Evolutionary conservation across 2,888 invertebrate genomes (phyloP).

Genomic region (Ophion ellenae): DNA sequence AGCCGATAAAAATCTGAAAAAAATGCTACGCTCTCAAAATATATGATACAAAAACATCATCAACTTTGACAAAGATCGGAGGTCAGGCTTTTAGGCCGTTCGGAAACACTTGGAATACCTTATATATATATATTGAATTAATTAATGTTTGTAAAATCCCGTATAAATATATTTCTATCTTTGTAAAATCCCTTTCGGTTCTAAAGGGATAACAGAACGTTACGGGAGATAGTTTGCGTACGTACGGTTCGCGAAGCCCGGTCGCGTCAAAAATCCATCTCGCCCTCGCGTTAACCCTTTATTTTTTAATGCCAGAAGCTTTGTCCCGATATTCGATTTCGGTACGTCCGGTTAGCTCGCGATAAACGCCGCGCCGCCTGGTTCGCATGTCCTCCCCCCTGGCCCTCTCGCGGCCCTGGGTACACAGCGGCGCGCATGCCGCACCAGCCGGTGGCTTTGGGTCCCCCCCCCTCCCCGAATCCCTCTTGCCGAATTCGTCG

Average conservation of each 20-base stretch:
- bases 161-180: not conserved
- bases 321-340: conserved; percentile 48
- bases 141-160: not conserved
- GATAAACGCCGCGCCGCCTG: conserved; percentile 33
- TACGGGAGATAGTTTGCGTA: not conserved
- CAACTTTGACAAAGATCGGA: too few relatives aligned
- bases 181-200: not conserved
- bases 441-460: conserved; percentile 44
- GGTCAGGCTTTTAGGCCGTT: too few relatives aligned
- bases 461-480: not conserved
- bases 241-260: conserved; percentile 9
- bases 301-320: conserved; percentile 57
- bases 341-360: conserved; percentile 48
- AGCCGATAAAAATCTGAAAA: too few relatives aligned
- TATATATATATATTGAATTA: not conserved
- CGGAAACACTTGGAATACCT: too few relatives aligned
- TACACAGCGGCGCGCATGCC: conserved; percentile 19
- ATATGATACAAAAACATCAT: too few relatives aligned
- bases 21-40: too few relatives aligned
- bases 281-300: conserved; percentile 46
- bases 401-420: not conserved
- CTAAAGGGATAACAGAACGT: not conserved
- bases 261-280: conserved; percentile 41
- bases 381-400: conserved; percentile 4
- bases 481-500: conserved; percentile 32